Percentiles rank a stretch among this genome's conserved stretches.
Conservation (phyloP, 2,888 invertebrate species). For the Psylliodes chrysocephalus region DNA sequence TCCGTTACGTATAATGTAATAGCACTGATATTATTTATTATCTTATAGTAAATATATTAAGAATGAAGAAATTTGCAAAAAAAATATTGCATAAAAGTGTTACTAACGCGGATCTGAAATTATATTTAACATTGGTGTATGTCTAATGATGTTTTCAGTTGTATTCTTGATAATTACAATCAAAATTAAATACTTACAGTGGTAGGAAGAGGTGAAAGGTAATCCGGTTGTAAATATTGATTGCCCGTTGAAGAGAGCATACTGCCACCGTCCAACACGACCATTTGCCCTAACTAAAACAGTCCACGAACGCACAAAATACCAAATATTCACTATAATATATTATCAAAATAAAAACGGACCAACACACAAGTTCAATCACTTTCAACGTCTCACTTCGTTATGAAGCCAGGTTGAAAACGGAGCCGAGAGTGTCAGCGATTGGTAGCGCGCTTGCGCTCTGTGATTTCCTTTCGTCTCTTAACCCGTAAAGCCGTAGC, state of each 20-base stretch:
- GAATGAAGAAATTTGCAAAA: too few species aligned
- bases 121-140: too few species aligned
- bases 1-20: too few species aligned
- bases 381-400: constrained; percentile 28
- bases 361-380: constrained; percentile 19
- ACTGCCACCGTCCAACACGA: constrained; percentile 91
- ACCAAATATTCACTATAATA: constrained; percentile 13
- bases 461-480: constrained; percentile 28
- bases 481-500: constrained; percentile 46
- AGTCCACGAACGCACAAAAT: background rate
- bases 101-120: too few species aligned
- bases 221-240: constrained; percentile 97
- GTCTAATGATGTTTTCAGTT: too few species aligned
- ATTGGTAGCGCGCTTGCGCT: constrained; percentile 48
- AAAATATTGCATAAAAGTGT: too few species aligned
- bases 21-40: too few species aligned
- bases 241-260: constrained; percentile 91
- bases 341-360: constrained; percentile 4
- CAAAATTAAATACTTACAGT: constrained; percentile 76
- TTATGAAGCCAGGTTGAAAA: constrained; percentile 37
- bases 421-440: constrained; percentile 38
- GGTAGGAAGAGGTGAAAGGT: constrained; percentile 91
- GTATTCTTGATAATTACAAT: too few species aligned
- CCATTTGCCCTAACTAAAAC: constrained; percentile 71
- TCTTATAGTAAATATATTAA: too few species aligned